phyloP scores from a whole-genome alignment of 1,140 invertebrate genomes.

The Bombus turneri region DNA sequence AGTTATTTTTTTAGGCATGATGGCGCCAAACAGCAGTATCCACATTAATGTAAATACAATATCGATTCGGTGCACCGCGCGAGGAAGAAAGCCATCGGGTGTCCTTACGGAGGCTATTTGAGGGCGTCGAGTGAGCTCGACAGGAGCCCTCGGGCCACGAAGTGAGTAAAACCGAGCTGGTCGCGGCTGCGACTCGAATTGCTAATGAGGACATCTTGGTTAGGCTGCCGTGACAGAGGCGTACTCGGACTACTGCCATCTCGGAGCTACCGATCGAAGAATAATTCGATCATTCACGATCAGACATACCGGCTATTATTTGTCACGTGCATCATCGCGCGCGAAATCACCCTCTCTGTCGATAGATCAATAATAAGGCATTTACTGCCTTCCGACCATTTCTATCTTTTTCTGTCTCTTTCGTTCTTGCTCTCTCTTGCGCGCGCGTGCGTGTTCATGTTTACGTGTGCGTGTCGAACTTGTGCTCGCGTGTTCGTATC shows the following conservation, averaged over 20 bases:
- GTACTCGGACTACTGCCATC: conserved; percentile 61
- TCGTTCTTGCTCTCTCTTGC: conserved; percentile 47
- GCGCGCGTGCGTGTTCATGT: conserved; percentile 61
- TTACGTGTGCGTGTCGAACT: conserved; percentile 65
- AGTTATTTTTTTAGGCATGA: conserved; percentile 84
- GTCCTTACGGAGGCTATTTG: conserved; percentile 58
- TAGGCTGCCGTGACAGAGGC: conserved; percentile 78
- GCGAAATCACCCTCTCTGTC: conserved; percentile 77
- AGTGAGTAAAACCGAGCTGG: conserved; percentile 75
- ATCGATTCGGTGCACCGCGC: conserved; percentile 72
- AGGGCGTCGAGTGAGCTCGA: conserved; percentile 59
- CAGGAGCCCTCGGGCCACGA: conserved; percentile 56
- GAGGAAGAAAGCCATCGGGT: conserved; percentile 63
- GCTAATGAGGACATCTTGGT: conserved; percentile 85
- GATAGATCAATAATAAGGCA: conserved; percentile 83
- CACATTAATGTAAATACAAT: conserved; percentile 81
- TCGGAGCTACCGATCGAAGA: conserved; percentile 49
- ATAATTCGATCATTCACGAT: conserved; percentile 51
- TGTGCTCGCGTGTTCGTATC: conserved; percentile 57
- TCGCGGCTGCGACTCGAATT: conserved; percentile 77
- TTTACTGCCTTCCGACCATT: conserved; percentile 73
- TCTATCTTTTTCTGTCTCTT: conserved; percentile 45
- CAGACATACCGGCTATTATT: conserved; percentile 49
- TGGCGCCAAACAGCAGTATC: conserved; percentile 84
- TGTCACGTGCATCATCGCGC: conserved; percentile 73